A percentile compares a stretch with the other conserved stretches of the same genome.
Evolutionary conservation across 2,888 invertebrate genomes (phyloP).

Genomic region (Emesis furor): DNA sequence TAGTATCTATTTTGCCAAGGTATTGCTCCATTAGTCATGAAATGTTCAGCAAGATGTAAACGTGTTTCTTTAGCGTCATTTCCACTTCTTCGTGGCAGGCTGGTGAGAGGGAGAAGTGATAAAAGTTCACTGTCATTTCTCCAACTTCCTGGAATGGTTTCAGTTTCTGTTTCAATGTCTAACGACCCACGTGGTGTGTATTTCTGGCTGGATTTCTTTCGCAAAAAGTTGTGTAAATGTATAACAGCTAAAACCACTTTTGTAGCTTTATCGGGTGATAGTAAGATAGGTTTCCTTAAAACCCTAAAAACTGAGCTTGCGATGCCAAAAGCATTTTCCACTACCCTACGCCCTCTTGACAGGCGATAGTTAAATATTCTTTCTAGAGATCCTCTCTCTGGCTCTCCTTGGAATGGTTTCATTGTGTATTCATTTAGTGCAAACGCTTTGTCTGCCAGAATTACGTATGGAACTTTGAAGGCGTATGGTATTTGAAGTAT

Average conservation of each 20-base stretch:
- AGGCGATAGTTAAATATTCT: slow-evolving; percentile 12
- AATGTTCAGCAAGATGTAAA: slow-evolving; percentile 69
- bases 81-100: slow-evolving; percentile 64
- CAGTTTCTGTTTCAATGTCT: slow-evolving; percentile 29
- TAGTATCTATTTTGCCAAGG: slow-evolving; percentile 66
- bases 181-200: slow-evolving; percentile 38
- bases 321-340: slow-evolving; percentile 6
- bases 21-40: slow-evolving; percentile 58
- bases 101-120: slow-evolving; percentile 60
- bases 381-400: neutral
- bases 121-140: slow-evolving; percentile 63
- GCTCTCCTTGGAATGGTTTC: slow-evolving; percentile 4
- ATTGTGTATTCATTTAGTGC: slow-evolving; percentile 6
- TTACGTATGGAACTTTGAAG: slow-evolving; percentile 7
- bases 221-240: slow-evolving; percentile 51
- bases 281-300: neutral
- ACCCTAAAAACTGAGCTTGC: slow-evolving; percentile 12
- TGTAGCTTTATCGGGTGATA: slow-evolving; percentile 16
- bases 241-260: slow-evolving; percentile 37
- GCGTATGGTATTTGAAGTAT: slow-evolving; percentile 21
- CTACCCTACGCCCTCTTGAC: neutral
- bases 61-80: slow-evolving; percentile 68
- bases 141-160: slow-evolving; percentile 65
- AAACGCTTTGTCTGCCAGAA: slow-evolving; percentile 12
- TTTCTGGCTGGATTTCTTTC: slow-evolving; percentile 24